phyloP scores from a whole-genome alignment of 2,797 vertebrate genomes.

The Ctenosaura bakeri region DNA sequence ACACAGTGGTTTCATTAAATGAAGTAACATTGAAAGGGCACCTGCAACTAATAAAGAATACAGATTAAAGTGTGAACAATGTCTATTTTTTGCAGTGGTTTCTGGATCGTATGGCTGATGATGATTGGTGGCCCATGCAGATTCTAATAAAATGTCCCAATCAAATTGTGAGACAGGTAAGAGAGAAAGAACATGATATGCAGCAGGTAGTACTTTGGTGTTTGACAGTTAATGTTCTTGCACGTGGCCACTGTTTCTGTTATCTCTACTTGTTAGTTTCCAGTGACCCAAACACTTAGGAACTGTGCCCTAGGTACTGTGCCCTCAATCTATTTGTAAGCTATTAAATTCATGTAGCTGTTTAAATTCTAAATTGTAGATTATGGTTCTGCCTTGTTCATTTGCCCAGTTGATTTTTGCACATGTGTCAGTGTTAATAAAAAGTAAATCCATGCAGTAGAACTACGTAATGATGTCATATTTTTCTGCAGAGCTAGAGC shows the following conservation, averaged over 20 bases:
- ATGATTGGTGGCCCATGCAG: conserved; percentile 99
- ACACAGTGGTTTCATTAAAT: conserved; percentile 64
- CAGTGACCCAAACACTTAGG: not conserved
- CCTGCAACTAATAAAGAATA: conserved; percentile 50
- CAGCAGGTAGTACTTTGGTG: not conserved
- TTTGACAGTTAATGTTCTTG: not conserved
- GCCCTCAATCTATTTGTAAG: not conserved
- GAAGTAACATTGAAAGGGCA: conserved; percentile 53
- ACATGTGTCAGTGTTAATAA: not conserved
- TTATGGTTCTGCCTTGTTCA: not conserved
- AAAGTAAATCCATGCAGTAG: not conserved
- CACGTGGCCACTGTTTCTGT: not conserved
- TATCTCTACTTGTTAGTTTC: not conserved
- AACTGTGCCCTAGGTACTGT: not conserved
- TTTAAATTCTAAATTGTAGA: not conserved
- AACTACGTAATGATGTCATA: not conserved
- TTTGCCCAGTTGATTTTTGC: not conserved
- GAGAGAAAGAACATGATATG: conserved; percentile 48
- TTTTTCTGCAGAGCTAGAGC: not conserved
- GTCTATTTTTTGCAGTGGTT: conserved; percentile 90
- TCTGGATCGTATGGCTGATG: conserved; percentile 98
- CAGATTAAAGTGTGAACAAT: conserved; percentile 61
- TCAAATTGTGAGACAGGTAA: conserved; percentile 98
- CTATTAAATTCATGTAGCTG: not conserved
- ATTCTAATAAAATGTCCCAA: conserved; percentile 99